phyloP scores from a whole-genome alignment of 2,888 invertebrate genomes.

The Nephrotoma appendiculata region DNA sequence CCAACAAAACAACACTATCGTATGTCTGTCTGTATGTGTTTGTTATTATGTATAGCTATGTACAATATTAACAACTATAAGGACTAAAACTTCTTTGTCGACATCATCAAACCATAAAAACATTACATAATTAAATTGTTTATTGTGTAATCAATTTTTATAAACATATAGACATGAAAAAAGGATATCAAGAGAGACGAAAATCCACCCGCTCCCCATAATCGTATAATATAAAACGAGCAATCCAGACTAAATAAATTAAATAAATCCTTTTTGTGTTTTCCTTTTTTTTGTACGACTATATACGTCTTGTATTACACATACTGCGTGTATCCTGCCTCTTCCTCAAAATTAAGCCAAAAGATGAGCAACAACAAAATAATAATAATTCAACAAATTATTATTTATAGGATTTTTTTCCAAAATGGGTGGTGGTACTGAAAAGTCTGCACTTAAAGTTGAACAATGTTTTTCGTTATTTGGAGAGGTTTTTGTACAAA shows the following conservation, averaged over 20 bases:
- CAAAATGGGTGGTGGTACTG: not conserved
- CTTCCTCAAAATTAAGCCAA: not conserved
- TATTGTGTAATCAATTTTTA: not conserved
- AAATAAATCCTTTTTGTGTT: not conserved
- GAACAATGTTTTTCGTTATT: not conserved
- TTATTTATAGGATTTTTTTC: not conserved
- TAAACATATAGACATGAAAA: not conserved
- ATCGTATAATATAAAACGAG: not conserved
- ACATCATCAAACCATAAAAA: not conserved
- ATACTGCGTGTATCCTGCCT: not conserved
- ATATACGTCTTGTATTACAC: not conserved
- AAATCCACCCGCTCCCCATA: not conserved
- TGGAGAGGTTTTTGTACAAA: not conserved
- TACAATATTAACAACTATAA: not conserved
- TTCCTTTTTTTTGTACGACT: not conserved
- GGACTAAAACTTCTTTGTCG: not conserved
- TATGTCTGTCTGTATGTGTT: not conserved
- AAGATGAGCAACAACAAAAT: not conserved
- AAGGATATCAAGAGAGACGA: not conserved
- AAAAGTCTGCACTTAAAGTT: not conserved
- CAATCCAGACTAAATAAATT: not conserved
- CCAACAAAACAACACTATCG: not conserved
- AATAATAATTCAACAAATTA: not conserved
- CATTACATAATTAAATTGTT: not conserved
- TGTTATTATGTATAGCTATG: not conserved